phyloP scores from a whole-genome alignment of 2,888 invertebrate genomes.

The Lasioglossum lativentre region DNA sequence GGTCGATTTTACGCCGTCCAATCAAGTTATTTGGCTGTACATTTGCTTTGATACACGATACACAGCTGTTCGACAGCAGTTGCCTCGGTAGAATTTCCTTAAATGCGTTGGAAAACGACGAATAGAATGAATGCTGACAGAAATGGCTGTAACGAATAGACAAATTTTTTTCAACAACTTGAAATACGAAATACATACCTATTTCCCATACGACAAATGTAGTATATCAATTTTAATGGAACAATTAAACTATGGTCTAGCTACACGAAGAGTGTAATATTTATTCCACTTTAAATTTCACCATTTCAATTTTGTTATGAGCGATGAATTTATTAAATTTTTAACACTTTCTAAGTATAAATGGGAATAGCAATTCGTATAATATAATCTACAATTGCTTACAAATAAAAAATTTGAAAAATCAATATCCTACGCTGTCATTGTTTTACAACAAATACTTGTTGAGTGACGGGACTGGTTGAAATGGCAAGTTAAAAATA shows the following conservation, averaged over 20 bases:
- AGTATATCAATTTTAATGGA: background rate
- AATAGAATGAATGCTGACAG: background rate
- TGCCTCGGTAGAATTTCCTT: background rate
- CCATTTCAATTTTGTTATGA: background rate
- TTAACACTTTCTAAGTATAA: background rate
- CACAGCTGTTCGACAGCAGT: conserved; percentile 19
- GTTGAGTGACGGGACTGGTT: background rate
- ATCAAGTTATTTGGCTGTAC: conserved; percentile 52
- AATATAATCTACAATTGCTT: background rate
- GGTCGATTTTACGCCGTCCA: conserved; percentile 29
- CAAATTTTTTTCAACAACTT: background rate
- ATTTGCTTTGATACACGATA: conserved; percentile 26
- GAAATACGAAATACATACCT: background rate
- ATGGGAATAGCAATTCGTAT: background rate
- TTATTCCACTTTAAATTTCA: background rate
- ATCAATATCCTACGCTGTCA: background rate
- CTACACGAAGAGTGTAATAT: background rate
- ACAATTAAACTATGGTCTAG: background rate
- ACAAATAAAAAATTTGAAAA: background rate
- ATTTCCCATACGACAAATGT: background rate
- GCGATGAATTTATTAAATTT: background rate
- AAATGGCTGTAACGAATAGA: background rate
- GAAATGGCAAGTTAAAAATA: background rate
- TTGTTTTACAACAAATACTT: background rate
- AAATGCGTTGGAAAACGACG: background rate